These are phyloP conservation scores for Octonoba sinensis DNA, from an alignment of 2,888 invertebrate species.

Conservation along the genomic window DNA sequence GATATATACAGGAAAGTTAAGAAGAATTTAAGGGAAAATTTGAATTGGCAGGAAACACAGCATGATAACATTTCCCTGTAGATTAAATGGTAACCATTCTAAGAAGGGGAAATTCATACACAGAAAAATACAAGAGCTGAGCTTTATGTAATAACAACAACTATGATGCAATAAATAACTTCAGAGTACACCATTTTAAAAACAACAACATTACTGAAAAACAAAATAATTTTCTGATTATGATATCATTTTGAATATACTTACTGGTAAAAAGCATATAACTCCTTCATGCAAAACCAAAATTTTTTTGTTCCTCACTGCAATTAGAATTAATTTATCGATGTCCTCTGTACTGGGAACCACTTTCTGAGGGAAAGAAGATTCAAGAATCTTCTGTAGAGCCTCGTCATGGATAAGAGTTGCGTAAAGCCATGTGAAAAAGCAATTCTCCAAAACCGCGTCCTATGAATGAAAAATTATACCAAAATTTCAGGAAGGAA, in stretches of 20 bases:
- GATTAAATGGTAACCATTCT: too few relatives aligned
- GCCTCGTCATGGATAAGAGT: slow-evolving; percentile 17
- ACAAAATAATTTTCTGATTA: not conserved
- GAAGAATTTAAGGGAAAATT: too few relatives aligned
- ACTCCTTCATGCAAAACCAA: slow-evolving; percentile 43
- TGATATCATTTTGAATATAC: slow-evolving; percentile 8
- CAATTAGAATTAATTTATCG: slow-evolving; percentile 36
- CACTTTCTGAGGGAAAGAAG: not conserved
- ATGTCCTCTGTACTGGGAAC: slow-evolving; percentile 36
- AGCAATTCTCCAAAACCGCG: slow-evolving; percentile 37
- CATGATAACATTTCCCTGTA: too few relatives aligned
- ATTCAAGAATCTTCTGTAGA: slow-evolving; percentile 14
- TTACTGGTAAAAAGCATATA: slow-evolving; percentile 50
- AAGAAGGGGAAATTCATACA: too few relatives aligned
- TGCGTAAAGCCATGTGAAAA: slow-evolving; percentile 43
- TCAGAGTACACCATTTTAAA: too few relatives aligned
- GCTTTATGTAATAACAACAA: too few relatives aligned
- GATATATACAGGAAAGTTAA: too few relatives aligned
- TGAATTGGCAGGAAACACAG: too few relatives aligned
- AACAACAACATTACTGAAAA: not conserved
- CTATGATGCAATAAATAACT: too few relatives aligned
- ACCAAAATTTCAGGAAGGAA: not conserved
- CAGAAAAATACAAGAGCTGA: too few relatives aligned
- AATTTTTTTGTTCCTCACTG: slow-evolving; percentile 35
- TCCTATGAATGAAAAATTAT: slow-evolving; percentile 19